These are phyloP conservation scores for Polia nebulosa DNA, from an alignment of 2,888 invertebrate species.

Conservation along the genomic window DNA sequence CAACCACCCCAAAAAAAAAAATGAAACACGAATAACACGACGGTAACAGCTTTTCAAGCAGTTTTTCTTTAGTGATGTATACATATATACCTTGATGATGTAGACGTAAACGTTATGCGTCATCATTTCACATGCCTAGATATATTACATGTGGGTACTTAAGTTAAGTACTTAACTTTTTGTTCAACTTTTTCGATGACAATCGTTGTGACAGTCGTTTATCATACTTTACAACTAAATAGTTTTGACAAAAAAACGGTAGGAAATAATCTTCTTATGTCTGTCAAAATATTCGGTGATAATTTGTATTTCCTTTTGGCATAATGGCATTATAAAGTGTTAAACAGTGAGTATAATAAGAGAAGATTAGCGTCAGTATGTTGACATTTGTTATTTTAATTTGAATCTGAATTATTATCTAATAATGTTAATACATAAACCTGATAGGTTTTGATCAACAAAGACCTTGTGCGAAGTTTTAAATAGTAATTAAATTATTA, in stretches of 20 bases:
- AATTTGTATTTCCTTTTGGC: constrained; percentile 29
- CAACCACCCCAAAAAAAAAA: too few species aligned
- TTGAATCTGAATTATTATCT: neutral
- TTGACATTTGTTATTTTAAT: constrained; percentile 22
- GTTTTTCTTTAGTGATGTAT: neutral
- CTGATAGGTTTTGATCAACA: neutral
- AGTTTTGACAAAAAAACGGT: constrained; percentile 24
- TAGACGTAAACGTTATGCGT: too few species aligned
- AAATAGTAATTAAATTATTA: neutral
- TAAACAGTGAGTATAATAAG: constrained; percentile 12
- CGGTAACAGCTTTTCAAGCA: neutral
- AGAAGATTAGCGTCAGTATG: constrained; percentile 16
- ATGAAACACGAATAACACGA: neutral
- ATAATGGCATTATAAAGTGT: constrained; percentile 30
- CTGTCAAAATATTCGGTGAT: constrained; percentile 2
- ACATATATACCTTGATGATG: too few species aligned
- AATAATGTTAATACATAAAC: neutral
- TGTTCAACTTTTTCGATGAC: constrained; percentile 1
- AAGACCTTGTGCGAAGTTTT: neutral
- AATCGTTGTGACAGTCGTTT: neutral
- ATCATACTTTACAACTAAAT: constrained; percentile 28
- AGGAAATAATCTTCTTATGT: constrained; percentile 5
- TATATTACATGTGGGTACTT: neutral
- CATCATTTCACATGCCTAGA: neutral
- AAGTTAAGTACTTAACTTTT: constrained; percentile 13